Evolutionary conservation across 37 sponge, comb jelly and placozoan genomes (phyloP).

Genomic region (Halisarca cf. caerulea): DNA sequence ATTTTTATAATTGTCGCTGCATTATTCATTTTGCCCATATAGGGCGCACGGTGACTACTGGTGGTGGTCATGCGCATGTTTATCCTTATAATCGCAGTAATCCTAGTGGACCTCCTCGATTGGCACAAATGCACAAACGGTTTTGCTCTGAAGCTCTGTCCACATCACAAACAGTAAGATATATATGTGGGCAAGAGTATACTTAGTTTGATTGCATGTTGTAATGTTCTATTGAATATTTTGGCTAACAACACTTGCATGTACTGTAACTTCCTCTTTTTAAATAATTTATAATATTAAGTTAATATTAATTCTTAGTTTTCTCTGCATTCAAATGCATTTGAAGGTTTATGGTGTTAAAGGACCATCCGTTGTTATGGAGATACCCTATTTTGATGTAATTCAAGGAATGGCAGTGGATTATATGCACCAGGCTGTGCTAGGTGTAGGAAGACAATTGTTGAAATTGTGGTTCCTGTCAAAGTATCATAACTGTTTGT

Average conservation of each 20-base stretch:
- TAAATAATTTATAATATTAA: too few species aligned
- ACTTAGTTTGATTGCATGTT: too few species aligned
- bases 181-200: too few species aligned
- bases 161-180: too few species aligned
- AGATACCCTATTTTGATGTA: conserved; percentile 36
- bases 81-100: conserved; percentile 33
- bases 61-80: conserved; percentile 11
- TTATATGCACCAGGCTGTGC: conserved; percentile 49
- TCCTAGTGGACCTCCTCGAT: conserved; percentile 32
- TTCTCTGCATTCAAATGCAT: neutral
- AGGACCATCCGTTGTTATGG: conserved; percentile 34
- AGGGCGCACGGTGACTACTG: neutral
- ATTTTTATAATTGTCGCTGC: too few species aligned
- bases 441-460: conserved; percentile 42
- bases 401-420: conserved; percentile 36
- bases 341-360: conserved; percentile 52
- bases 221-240: too few species aligned
- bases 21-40: too few species aligned
- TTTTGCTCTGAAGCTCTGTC: neutral
- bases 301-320: too few species aligned
- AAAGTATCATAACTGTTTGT: conserved; percentile 3
- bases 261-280: too few species aligned
- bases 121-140: neutral
- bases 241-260: too few species aligned
- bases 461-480: conserved; percentile 42